phyloP scores from a whole-genome alignment of 2,888 invertebrate species.

The Euzophera pinguis region DNA sequence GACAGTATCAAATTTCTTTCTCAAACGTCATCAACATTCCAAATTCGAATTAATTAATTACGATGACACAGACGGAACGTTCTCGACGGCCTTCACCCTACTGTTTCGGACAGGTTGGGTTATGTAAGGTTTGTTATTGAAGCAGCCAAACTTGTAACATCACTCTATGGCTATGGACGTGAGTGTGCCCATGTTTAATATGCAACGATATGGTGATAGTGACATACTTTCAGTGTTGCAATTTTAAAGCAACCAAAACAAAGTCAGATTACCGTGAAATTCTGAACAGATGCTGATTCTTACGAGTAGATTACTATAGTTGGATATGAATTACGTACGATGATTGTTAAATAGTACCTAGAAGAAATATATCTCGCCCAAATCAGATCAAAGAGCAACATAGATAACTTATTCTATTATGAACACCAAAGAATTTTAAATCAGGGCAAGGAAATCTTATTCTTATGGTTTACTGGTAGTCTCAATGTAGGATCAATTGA shows the following conservation, averaged over 20 bases:
- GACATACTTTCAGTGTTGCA: conserved; percentile 3
- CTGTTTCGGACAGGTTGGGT: background rate
- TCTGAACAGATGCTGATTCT: background rate
- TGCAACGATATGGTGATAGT: conserved; percentile 8
- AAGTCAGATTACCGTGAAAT: background rate
- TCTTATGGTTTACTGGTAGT: no score
- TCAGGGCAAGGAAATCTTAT: no score
- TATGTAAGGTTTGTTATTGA: conserved; percentile 9
- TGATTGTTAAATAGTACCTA: no score
- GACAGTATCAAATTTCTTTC: background rate
- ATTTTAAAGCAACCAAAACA: conserved; percentile 1
- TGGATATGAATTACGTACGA: background rate
- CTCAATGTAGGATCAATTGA: no score
- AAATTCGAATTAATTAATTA: conserved; percentile 4
- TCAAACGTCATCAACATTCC: background rate
- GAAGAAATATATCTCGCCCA: no score
- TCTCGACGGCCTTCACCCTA: conserved; percentile 8
- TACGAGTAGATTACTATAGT: background rate
- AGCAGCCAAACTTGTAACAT: background rate
- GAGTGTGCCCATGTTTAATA: background rate
- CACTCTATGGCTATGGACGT: background rate
- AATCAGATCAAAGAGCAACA: no score
- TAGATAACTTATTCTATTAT: no score
- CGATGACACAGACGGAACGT: conserved; percentile 3
- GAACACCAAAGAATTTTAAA: no score